These are phyloP conservation scores for Habroteleia sp. DNA, from an alignment of 2,888 invertebrate genomes.

Conservation along the genomic window DNA sequence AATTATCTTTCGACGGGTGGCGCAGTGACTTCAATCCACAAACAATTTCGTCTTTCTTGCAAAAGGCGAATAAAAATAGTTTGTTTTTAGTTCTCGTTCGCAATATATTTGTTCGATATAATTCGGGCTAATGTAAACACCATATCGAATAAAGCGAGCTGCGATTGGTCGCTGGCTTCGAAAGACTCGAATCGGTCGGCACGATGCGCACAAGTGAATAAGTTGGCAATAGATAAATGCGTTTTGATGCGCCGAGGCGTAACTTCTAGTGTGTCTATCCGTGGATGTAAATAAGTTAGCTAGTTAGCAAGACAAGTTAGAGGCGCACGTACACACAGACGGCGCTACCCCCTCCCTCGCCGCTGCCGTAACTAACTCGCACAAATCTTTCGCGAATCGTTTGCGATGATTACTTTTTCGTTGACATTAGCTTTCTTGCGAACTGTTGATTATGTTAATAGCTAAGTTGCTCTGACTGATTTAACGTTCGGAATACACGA, in stretches of 20 bases:
- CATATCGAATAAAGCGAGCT: constrained; percentile 38
- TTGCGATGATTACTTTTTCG: constrained; percentile 45
- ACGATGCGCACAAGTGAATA: constrained; percentile 38
- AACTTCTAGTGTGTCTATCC: constrained; percentile 49
- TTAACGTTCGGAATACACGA: constrained; percentile 5
- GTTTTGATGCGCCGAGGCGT: constrained; percentile 49
- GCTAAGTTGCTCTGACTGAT: constrained; percentile 14
- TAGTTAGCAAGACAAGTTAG: constrained; percentile 51
- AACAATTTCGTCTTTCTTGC: too few species aligned
- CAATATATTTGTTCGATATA: too few species aligned
- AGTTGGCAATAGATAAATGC: constrained; percentile 54
- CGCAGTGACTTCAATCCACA: too few species aligned
- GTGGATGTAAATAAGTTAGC: constrained; percentile 61
- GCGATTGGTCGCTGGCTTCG: constrained; percentile 21
- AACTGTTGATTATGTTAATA: constrained; percentile 41
- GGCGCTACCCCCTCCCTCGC: neutral
- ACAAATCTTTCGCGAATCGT: constrained; percentile 47
- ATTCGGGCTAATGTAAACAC: constrained; percentile 14
- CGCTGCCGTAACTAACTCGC: constrained; percentile 5
- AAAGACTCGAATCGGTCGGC: constrained; percentile 26
- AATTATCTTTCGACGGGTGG: too few species aligned
- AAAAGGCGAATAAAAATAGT: too few species aligned
- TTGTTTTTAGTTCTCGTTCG: too few species aligned
- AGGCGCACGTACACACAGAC: too few species aligned
- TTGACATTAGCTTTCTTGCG: constrained; percentile 26